Percentiles rank a stretch among this genome's conserved stretches.
These are phyloP conservation scores for Psilanteris sp. DNA, from an alignment of 1,140 invertebrate genomes.

Conservation along the genomic window DNA sequence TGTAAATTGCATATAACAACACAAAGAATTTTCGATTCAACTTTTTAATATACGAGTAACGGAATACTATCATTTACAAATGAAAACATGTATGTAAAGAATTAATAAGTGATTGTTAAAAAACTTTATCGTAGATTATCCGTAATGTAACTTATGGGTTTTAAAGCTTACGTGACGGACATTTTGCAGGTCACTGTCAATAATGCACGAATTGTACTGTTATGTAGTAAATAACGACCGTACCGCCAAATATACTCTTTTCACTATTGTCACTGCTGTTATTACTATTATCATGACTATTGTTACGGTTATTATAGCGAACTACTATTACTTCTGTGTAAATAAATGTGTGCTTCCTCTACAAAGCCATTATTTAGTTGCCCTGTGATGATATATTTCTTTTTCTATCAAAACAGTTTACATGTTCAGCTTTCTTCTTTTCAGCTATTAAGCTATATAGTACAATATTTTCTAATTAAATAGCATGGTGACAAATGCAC, in stretches of 20 bases:
- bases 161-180: constrained; percentile 49
- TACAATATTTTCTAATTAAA: no score
- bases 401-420: constrained; percentile 18
- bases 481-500: no score
- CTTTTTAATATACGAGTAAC: no score
- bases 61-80: constrained; percentile 23
- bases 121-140: constrained; percentile 24
- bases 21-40: no score
- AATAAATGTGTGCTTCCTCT: constrained; percentile 78
- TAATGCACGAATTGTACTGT: constrained; percentile 63
- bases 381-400: constrained; percentile 67
- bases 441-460: constrained; percentile 4
- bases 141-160: constrained; percentile 58
- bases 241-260: constrained; percentile 64
- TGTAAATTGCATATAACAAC: constrained; percentile 28
- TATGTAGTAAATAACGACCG: constrained; percentile 62
- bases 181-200: constrained; percentile 54
- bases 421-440: constrained; percentile 12
- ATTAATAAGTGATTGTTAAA: no score
- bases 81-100: constrained; percentile 22
- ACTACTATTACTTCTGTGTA: constrained; percentile 71
- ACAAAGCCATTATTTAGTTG: constrained; percentile 68
- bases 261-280: constrained; percentile 65
- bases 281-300: constrained; percentile 62
- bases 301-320: constrained; percentile 60